Evolutionary conservation across 2,113 vertebrate genomes (phyloP).

Genomic region (Centrocercus urophasianus): DNA sequence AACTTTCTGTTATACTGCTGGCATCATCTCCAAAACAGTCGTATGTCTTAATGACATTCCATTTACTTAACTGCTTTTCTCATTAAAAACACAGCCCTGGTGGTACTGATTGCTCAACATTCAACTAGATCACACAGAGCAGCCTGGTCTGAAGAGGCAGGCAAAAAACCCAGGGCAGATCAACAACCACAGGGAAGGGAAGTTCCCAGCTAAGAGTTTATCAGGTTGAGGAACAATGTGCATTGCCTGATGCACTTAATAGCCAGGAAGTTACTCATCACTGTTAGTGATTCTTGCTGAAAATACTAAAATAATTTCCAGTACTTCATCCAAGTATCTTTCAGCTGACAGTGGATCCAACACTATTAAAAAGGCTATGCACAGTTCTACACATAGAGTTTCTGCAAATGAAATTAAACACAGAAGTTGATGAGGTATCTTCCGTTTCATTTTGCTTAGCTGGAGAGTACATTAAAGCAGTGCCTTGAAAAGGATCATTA

Average conservation of each 20-base stretch:
- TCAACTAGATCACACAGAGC: slow-evolving; percentile 7
- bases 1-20: slow-evolving; percentile 30
- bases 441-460: background rate
- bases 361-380: background rate
- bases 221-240: background rate
- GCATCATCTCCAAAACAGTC: slow-evolving; percentile 46
- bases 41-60: slow-evolving; percentile 36
- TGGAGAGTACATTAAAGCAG: background rate
- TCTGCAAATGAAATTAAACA: background rate
- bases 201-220: slow-evolving; percentile 4
- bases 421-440: background rate
- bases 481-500: background rate
- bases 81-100: slow-evolving; percentile 47
- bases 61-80: slow-evolving; percentile 62
- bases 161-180: background rate
- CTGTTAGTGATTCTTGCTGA: slow-evolving; percentile 4
- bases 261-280: slow-evolving; percentile 30
- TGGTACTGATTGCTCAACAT: slow-evolving; percentile 6
- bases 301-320: slow-evolving; percentile 39
- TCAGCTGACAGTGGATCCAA: background rate
- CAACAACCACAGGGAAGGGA: background rate
- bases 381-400: background rate
- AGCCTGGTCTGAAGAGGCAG: background rate
- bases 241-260: background rate
- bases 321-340: background rate